Evolutionary conservation across 2,113 vertebrate genomes (phyloP).

Genomic region (Rhinopithecus roxellana): DNA sequence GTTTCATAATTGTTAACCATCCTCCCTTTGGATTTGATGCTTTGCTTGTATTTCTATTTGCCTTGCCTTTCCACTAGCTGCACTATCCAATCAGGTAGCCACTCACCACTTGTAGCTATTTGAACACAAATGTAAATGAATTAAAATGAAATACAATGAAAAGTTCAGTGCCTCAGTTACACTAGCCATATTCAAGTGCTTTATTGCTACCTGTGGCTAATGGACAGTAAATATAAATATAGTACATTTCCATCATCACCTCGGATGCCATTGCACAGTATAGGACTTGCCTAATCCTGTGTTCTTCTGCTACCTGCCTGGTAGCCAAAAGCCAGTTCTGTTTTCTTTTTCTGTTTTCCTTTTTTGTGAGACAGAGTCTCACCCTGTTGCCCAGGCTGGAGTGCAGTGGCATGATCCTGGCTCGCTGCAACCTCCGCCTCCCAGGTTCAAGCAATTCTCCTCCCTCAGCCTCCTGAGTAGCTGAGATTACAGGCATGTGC

Average conservation of each 20-base stretch:
- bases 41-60: background rate
- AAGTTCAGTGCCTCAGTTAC: background rate
- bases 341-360: background rate
- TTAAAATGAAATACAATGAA: background rate
- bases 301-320: background rate
- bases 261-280: background rate
- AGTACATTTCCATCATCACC: background rate
- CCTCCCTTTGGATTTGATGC: background rate
- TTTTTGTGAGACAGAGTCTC: no score
- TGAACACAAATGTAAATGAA: background rate
- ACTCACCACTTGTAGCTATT: background rate
- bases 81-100: background rate
- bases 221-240: no score
- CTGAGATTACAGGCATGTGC: no score
- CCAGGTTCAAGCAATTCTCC: no score
- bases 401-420: no score
- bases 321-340: background rate
- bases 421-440: no score
- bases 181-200: background rate
- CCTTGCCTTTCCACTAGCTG: background rate
- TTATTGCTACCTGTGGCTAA: background rate
- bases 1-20: background rate
- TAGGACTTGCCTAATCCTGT: background rate
- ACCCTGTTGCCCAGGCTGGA: no score
- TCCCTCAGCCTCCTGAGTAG: no score